Conservation (phyloP, 2,888 invertebrate genomes). For the Lochmaea crataegi region DNA sequence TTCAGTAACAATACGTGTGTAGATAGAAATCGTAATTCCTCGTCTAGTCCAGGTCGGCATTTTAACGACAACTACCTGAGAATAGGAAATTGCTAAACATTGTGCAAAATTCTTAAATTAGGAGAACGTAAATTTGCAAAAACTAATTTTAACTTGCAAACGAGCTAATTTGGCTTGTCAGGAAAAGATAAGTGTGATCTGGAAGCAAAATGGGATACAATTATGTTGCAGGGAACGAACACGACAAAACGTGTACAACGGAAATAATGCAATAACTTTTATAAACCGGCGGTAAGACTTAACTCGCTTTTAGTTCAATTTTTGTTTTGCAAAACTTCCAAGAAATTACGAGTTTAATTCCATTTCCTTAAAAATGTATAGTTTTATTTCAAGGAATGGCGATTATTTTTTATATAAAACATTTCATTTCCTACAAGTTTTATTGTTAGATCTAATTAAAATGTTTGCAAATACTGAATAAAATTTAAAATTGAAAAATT, state of each 20-base stretch:
- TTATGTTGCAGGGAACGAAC: constrained; percentile 9
- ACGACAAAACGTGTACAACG: constrained; percentile 12
- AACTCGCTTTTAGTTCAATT: neutral
- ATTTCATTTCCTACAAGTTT: neutral
- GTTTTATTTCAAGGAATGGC: neutral
- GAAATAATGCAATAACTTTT: constrained; percentile 10
- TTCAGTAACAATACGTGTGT: neutral
- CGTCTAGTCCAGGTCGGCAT: neutral
- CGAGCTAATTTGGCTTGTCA: constrained; percentile 38
- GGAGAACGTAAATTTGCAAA: constrained; percentile 29
- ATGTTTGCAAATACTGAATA: too few relatives aligned
- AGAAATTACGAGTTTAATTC: neutral
- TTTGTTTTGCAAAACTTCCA: neutral
- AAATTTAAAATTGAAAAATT: too few relatives aligned
- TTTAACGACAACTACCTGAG: constrained; percentile 18
- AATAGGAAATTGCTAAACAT: constrained; percentile 28
- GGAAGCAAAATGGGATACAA: constrained; percentile 30
- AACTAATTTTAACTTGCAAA: constrained; percentile 41
- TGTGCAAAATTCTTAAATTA: constrained; percentile 35
- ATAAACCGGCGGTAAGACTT: neutral
- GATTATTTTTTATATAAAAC: neutral
- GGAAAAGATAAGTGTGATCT: constrained; percentile 36
- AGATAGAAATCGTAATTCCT: neutral
- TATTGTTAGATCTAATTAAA: neutral
- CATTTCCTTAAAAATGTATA: neutral